Evolutionary conservation across 2,888 invertebrate genomes (phyloP).

Genomic region (Pollenia labialis): DNA sequence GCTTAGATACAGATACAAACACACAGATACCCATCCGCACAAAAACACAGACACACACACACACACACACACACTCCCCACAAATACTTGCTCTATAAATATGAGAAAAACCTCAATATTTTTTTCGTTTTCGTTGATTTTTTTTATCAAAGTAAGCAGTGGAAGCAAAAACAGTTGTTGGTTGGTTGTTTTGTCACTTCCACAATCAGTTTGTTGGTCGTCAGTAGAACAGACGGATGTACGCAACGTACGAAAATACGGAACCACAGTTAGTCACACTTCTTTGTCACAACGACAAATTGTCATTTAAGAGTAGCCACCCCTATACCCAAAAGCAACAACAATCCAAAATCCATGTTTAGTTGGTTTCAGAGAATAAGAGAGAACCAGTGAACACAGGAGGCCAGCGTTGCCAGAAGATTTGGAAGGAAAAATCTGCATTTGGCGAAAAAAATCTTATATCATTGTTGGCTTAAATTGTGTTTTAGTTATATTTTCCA

Average conservation of each 20-base stretch:
- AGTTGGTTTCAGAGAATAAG: constrained; percentile 7
- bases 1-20: constrained; percentile 54
- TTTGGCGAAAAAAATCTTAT: no score
- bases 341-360: constrained; percentile 5
- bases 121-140: not conserved
- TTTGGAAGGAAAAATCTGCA: no score
- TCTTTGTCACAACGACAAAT: constrained; percentile 54
- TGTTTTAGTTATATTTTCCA: no score
- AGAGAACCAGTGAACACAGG: not conserved
- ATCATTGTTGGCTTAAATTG: no score
- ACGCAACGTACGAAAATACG: not conserved
- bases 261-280: constrained; percentile 37
- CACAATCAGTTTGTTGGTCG: constrained; percentile 18
- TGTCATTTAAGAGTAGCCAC: constrained; percentile 52
- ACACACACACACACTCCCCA: not conserved
- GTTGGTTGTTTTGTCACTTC: constrained; percentile 34
- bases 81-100: constrained; percentile 13
- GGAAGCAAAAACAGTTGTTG: constrained; percentile 41
- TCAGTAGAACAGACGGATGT: not conserved
- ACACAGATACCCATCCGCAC: constrained; percentile 20
- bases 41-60: no score
- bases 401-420: no score
- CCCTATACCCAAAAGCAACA: not conserved
- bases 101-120: constrained; percentile 42
- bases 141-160: constrained; percentile 42